Percentiles rank a stretch among this genome's conserved stretches.
Conservation (phyloP, 2,797 vertebrate species). For the Cyclura pinguis region DNA sequence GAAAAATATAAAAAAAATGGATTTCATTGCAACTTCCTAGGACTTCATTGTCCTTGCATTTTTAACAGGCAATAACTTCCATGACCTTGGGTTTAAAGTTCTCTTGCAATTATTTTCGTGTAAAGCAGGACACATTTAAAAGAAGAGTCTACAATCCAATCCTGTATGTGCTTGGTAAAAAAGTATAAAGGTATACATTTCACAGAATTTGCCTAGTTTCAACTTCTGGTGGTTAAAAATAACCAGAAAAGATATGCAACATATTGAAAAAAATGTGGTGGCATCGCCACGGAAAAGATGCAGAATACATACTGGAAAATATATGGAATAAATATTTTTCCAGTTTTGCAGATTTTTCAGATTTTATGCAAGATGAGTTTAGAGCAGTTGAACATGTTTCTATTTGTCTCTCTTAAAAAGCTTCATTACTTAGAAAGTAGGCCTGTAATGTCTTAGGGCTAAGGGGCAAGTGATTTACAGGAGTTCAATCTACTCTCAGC, state of each 20-base stretch:
- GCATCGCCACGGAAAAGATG: too few species aligned
- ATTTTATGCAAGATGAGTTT: too few species aligned
- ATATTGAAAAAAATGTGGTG: background rate
- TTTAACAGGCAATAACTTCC: background rate
- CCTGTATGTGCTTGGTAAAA: background rate
- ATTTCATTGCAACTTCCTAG: background rate
- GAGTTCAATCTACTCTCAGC: too few species aligned
- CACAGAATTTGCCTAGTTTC: background rate
- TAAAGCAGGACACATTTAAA: background rate
- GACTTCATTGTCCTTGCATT: background rate
- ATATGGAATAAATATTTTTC: too few species aligned
- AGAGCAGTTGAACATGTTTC: too few species aligned
- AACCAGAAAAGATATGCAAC: background rate
- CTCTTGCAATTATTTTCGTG: background rate
- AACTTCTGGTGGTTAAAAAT: background rate
- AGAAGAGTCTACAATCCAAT: background rate
- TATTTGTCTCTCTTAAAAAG: too few species aligned
- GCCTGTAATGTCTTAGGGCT: too few species aligned
- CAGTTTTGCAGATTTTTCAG: too few species aligned
- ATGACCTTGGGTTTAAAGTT: background rate
- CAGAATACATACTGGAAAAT: too few species aligned
- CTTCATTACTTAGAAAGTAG: too few species aligned
- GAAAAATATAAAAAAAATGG: background rate
- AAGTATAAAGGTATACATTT: background rate
- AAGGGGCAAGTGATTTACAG: too few species aligned